Evolutionary conservation across 2,113 vertebrate genomes (phyloP).

Genomic region (Myocastor coypus): DNA sequence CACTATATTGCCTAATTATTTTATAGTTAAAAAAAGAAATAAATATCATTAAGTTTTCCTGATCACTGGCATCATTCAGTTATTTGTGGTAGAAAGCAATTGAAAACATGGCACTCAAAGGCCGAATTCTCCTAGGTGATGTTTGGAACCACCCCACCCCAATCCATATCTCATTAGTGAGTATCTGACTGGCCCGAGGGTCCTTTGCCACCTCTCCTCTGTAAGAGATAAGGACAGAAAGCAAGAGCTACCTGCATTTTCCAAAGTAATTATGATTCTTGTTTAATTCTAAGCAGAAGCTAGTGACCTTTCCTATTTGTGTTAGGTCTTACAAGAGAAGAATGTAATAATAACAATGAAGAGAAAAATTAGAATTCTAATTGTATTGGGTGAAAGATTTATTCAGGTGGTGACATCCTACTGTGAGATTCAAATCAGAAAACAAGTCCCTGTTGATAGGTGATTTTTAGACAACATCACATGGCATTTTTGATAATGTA

Average conservation of each 20-base stretch:
- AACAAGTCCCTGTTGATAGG: not conserved
- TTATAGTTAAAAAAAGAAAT: constrained; percentile 25
- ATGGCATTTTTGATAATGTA: not conserved
- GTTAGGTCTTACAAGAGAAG: not conserved
- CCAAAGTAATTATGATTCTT: not conserved
- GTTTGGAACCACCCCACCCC: not conserved
- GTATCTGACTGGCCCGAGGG: not conserved
- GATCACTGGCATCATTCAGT: not conserved
- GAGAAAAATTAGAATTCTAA: not conserved
- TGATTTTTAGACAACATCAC: not conserved
- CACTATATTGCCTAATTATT: constrained; percentile 40
- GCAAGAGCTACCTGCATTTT: accelerated
- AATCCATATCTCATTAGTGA: not conserved
- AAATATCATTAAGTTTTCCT: not conserved
- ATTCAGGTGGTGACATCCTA: not conserved
- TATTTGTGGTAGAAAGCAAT: not conserved
- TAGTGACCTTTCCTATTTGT: not conserved
- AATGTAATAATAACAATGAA: constrained; percentile 33
- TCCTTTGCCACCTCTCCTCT: not conserved
- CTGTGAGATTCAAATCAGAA: not conserved
- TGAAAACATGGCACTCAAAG: not conserved
- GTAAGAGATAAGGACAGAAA: not conserved
- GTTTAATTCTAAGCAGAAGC: not conserved
- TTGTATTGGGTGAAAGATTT: not conserved
- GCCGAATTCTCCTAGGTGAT: not conserved